Evolutionary conservation across 2,888 invertebrate genomes (phyloP).

Genomic region (Leptodirus hochenwartii): DNA sequence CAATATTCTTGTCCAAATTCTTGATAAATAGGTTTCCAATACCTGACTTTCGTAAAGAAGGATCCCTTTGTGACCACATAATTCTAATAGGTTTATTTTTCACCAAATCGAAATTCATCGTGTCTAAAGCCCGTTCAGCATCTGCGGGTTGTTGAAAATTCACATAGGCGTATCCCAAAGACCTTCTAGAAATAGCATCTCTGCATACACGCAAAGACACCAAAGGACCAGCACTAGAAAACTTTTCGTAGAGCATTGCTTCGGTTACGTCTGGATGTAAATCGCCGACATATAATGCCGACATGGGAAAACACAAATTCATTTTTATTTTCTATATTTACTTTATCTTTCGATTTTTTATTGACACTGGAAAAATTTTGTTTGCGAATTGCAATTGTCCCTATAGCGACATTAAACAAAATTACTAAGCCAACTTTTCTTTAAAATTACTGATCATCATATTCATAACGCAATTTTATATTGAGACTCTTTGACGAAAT

Average conservation of each 20-base stretch:
- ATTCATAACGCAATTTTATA: too few relatives aligned
- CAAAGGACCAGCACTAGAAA: conserved; percentile 95
- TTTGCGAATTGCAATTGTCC: conserved; percentile 1
- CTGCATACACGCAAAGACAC: conserved; percentile 96
- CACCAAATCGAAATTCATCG: conserved; percentile 98
- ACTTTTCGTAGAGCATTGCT: conserved; percentile 98
- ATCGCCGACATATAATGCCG: conserved; percentile 97
- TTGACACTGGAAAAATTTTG: too few relatives aligned
- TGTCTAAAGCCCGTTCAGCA: conserved; percentile 96
- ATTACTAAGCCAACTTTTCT: too few relatives aligned
- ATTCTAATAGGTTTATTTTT: conserved; percentile 96
- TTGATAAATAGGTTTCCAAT: conserved; percentile 99
- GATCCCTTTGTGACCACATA: conserved; percentile 99
- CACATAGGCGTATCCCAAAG: conserved; percentile 98
- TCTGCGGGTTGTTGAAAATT: conserved; percentile 98
- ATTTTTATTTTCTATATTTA: conserved; percentile 12
- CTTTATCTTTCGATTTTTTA: background rate
- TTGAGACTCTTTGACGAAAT: too few relatives aligned
- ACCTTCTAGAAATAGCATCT: conserved; percentile 91
- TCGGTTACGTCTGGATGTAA: conserved; percentile 96
- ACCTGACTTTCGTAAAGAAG: conserved; percentile 92
- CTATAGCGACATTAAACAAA: conserved; percentile 4
- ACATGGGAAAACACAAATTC: conserved; percentile 41
- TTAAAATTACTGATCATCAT: too few relatives aligned
- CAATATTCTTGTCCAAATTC: conserved; percentile 94